Evolutionary conservation across 2,888 invertebrate genomes (phyloP).

Genomic region (Anoplius nigerrimus): DNA sequence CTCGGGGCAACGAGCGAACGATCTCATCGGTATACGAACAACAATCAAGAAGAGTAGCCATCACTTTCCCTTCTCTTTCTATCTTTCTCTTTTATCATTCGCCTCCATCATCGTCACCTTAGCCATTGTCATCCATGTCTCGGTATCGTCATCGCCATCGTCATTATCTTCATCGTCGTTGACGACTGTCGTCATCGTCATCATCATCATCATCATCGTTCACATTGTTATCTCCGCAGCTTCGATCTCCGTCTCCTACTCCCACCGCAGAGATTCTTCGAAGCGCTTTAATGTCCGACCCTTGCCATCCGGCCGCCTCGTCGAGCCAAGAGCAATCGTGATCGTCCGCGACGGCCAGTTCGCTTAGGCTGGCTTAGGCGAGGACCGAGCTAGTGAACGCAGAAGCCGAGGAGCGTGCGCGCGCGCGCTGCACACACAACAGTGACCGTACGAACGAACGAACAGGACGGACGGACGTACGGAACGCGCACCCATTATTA

Average conservation of each 20-base stretch:
- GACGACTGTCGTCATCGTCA: constrained; percentile 21
- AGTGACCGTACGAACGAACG: no score
- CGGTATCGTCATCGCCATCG: constrained; percentile 18
- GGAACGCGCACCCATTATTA: no score
- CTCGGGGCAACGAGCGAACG: no score
- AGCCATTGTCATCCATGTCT: no score
- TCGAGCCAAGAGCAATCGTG: constrained; percentile 42
- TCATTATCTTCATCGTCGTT: constrained; percentile 15
- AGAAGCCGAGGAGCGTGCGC: no score
- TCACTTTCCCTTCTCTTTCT: constrained; percentile 27
- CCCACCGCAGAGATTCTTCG: constrained; percentile 54
- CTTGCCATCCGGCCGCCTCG: constrained; percentile 51
- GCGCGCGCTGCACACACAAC: no score
- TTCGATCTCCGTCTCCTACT: constrained; percentile 42
- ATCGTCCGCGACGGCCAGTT: constrained; percentile 20
- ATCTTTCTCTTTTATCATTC: no score
- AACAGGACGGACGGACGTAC: no score
- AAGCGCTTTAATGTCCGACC: constrained; percentile 59
- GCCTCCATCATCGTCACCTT: no score
- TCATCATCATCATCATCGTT: constrained; percentile 12
- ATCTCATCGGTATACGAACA: no score
- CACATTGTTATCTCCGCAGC: constrained; percentile 1
- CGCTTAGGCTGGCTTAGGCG: constrained; percentile 7
- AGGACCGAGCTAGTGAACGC: constrained; percentile 6
- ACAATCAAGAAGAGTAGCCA: constrained; percentile 20